Base-by-base conservation (phyloP, 2,797 vertebrate genomes). In the Microhierax caerulescens region DNA sequence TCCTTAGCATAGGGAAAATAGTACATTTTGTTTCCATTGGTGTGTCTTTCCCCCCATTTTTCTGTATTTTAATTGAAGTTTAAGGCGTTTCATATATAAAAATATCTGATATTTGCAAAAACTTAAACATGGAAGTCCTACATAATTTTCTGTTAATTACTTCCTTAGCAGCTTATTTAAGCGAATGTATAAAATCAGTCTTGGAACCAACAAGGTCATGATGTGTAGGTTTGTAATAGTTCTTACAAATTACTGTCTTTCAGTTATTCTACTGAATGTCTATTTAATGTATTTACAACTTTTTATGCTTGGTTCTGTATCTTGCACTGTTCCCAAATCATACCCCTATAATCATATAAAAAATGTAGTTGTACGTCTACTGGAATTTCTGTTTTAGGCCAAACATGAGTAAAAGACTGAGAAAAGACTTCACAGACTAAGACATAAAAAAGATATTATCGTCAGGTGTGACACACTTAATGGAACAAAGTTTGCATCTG, bases 121-220 rank as follows among this genome's bases (percentile, higher is more conserved):
- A 80, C 51, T 68, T 78, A 79, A 70, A 89, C 32, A 37, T 74
- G 67, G 45, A 82, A 91, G 16, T 73, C 59, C 63, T 86, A 10
- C 79, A 61, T 72, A 25, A 69, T 95, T 75, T 94, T 60, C 45
- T 95, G 25, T 92, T 61, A 93, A 82, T 90, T 95, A 43, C 39
- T 91, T 54, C 34, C 80, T 54, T 91, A 84, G 70, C 72, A 85
- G n/a, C 15, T 77, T 64, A 59, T 78, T 67, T 91, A 57, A 73
- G 80, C 16, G 80, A 56, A 45, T 43, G 59, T 78, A 51, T 89
- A 93, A 90, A 96, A 86, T 37, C 43, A 82, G 23, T 60, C 74
- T 90, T 85, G 70, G 34, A 22, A 67, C 39, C 80, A 94, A 94
- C 24, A 72, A 45, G 86, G 14, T 73, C 34, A 24, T 56, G 67